Percentiles rank a stretch among this genome's conserved stretches.
Conservation (phyloP, 1,140 invertebrate genomes). For the Tetramorium parvispinum region DNA sequence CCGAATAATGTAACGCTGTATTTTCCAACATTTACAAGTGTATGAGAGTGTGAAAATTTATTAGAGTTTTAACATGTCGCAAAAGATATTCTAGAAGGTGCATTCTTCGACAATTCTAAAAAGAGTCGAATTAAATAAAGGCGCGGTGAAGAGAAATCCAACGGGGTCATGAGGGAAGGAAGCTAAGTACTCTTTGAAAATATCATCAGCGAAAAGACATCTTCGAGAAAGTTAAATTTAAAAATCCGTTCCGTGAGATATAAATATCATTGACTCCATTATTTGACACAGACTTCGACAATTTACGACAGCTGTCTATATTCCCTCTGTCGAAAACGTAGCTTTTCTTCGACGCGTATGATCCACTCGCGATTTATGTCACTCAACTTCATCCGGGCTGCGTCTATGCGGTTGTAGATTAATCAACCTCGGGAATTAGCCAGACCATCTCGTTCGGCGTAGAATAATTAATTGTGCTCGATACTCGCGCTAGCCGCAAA, state of each 20-base stretch:
- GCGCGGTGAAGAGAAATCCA: not conserved
- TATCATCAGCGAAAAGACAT: not conserved
- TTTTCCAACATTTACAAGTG: not conserved
- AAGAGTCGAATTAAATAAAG: not conserved
- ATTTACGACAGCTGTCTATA: conserved; percentile 13
- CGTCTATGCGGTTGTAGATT: conserved; percentile 14
- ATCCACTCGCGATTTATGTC: conserved; percentile 22
- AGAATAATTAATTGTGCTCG: conserved; percentile 37
- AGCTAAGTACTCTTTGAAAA: not conserved
- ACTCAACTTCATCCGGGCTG: not conserved
- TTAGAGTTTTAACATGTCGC: not conserved
- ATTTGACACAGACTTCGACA: not conserved
- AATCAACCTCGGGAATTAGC: conserved; percentile 31
- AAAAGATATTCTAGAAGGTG: not conserved
- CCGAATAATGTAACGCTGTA: not conserved
- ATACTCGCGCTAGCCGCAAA: conserved; percentile 20
- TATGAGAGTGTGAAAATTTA: not conserved
- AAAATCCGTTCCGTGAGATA: not conserved
- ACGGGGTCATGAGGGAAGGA: not conserved
- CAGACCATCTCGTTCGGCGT: not conserved
- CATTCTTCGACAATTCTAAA: not conserved
- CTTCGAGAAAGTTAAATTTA: not conserved
- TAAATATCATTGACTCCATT: conserved; percentile 15
- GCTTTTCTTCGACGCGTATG: not conserved
- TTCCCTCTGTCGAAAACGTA: not conserved